Conservation (phyloP, 2,888 invertebrate species). For the Harpagoxenus sublaevis region DNA sequence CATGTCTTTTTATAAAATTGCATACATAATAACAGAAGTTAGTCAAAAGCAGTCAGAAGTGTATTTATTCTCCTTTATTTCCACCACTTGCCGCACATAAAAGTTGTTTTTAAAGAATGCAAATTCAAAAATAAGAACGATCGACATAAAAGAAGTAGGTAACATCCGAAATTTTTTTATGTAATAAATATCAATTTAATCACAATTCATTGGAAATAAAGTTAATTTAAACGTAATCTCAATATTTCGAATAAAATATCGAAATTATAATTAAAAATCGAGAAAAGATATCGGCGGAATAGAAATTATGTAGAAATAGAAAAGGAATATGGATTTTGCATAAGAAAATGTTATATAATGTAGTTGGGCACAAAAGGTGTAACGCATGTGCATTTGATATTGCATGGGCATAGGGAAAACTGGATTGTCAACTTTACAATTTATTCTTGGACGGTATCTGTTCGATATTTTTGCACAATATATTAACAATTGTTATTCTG, state of each 20-base stretch:
- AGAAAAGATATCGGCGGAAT: not conserved
- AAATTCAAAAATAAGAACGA: not conserved
- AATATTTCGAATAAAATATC: not conserved
- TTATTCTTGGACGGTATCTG: conserved; percentile 86
- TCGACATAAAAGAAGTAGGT: not conserved
- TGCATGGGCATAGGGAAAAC: conserved; percentile 55
- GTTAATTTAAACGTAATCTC: conserved; percentile 86
- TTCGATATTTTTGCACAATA: conserved; percentile 85
- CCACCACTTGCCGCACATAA: too few species aligned
- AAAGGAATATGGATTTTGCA: not conserved
- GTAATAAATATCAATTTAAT: not conserved
- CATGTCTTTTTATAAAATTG: not conserved
- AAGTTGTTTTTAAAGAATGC: not conserved
- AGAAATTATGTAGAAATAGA: conserved; percentile 1
- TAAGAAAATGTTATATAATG: not conserved
- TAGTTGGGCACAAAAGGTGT: not conserved
- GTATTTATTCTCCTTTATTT: not conserved
- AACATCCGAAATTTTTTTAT: not conserved
- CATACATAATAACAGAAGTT: not conserved
- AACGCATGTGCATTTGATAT: not conserved
- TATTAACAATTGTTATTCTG: conserved; percentile 84
- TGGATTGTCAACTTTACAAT: conserved; percentile 80
- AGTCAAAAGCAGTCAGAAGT: not conserved
- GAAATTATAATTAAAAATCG: not conserved
- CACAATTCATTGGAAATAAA: too few species aligned